Conservation (phyloP, 2,888 invertebrate genomes). For the Zygothrica quintamaculata region DNA sequence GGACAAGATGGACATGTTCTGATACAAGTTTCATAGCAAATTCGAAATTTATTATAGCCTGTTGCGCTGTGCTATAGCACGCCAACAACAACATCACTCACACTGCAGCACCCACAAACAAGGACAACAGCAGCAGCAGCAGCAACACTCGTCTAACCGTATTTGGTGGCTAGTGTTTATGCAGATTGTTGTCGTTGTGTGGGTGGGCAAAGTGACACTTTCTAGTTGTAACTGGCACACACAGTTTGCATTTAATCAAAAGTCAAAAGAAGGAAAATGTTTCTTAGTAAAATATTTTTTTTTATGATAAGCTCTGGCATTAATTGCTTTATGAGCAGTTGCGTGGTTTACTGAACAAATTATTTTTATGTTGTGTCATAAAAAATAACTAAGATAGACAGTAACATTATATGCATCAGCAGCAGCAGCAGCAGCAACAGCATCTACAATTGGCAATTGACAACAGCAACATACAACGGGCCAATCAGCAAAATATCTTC, state of each 20-base stretch:
- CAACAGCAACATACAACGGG: conserved; percentile 55
- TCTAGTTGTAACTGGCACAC: conserved; percentile 55
- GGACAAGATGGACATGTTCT: conserved; percentile 76
- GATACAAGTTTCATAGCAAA: conserved; percentile 78
- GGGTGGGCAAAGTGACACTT: conserved; percentile 67
- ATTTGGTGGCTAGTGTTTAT: conserved; percentile 66
- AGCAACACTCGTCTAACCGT: conserved; percentile 50
- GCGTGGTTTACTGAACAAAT: conserved; percentile 42
- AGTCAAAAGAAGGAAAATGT: conserved; percentile 20
- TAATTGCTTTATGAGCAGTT: conserved; percentile 54
- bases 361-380: conserved; percentile 58
- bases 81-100: conserved; percentile 55
- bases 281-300: conserved; percentile 13
- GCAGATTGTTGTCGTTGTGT: conserved; percentile 58
- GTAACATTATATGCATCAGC: conserved; percentile 33
- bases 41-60: conserved; percentile 76
- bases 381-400: conserved; percentile 52
- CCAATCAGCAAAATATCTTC: conserved; percentile 80
- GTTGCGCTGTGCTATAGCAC: conserved; percentile 39
- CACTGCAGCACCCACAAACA: conserved; percentile 62
- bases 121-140: conserved; percentile 42
- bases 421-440: conserved; percentile 20
- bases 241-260: conserved; percentile 64
- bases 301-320: conserved; percentile 35
- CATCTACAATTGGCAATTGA: conserved; percentile 50